Conservation (phyloP, 2,888 invertebrate species). For the Amphipoea oculea region DNA sequence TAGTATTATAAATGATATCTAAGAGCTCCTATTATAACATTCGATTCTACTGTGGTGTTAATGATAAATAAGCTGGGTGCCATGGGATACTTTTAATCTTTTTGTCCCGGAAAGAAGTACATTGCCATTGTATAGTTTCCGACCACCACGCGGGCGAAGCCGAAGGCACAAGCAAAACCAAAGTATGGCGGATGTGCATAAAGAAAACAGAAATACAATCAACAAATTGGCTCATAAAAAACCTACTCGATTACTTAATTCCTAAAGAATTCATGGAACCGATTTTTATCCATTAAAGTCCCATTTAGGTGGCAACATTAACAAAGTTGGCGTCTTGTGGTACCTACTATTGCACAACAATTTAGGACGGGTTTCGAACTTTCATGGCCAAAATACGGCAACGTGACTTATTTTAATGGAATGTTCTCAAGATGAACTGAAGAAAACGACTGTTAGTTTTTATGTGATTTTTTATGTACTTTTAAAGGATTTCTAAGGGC, state of each 20-base stretch:
- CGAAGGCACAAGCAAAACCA: not conserved
- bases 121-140: not conserved
- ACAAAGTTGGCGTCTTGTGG: not conserved
- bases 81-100: not conserved
- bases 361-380: slow-evolving; percentile 46
- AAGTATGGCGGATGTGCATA: not conserved
- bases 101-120: not conserved
- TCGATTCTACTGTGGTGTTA: no score
- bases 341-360: slow-evolving; percentile 58
- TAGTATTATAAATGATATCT: no score
- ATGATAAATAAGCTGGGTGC: no score
- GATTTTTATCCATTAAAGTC: slow-evolving; percentile 32
- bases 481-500: not conserved
- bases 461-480: not conserved
- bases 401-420: slow-evolving; percentile 17
- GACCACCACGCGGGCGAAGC: not conserved
- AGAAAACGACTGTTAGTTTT: not conserved
- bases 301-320: slow-evolving; percentile 39
- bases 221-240: slow-evolving; percentile 9
- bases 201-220: not conserved
- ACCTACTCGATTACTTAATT: not conserved
- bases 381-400: slow-evolving; percentile 32
- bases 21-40: no score
- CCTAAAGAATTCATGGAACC: not conserved
- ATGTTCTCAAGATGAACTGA: slow-evolving; percentile 15